phyloP scores from a whole-genome alignment of 1,140 invertebrate species.

The Temnothorax nylanderi region DNA sequence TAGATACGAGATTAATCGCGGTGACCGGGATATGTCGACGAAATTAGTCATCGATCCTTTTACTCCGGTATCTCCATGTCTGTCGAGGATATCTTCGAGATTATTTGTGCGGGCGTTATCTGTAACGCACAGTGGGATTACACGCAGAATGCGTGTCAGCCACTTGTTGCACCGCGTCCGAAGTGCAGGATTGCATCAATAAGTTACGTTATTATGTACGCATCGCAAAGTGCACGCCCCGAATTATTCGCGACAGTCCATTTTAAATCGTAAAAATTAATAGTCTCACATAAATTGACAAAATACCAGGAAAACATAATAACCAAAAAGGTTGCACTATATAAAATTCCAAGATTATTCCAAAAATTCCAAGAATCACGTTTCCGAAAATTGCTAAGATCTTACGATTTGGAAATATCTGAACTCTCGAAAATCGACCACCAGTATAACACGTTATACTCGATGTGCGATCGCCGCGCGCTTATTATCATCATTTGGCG shows the following conservation, averaged over 20 bases:
- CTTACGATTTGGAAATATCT: no score
- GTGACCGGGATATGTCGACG: background rate
- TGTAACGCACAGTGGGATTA: conserved; percentile 8
- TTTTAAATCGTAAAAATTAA: background rate
- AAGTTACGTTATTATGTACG: background rate
- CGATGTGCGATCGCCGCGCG: conserved; percentile 18
- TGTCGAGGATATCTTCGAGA: background rate
- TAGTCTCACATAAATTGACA: background rate
- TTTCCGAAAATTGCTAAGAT: background rate
- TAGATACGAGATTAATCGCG: conserved; percentile 5
- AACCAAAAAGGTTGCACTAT: background rate
- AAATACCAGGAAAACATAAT: background rate
- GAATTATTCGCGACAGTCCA: background rate
- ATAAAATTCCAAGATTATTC: background rate
- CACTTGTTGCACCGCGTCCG: conserved; percentile 66
- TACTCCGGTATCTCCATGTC: background rate
- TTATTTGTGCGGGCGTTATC: background rate
- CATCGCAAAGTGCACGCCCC: background rate
- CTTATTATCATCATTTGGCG: conserved; percentile 43
- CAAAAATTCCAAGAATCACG: background rate
- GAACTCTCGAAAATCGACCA: background rate
- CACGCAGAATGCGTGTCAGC: conserved; percentile 39
- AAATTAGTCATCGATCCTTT: conserved; percentile 48
- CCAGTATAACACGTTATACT: background rate
- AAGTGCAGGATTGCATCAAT: conserved; percentile 16